These are phyloP conservation scores for Phymatocera aterrima DNA, from an alignment of 2,888 invertebrate species.

Conservation along the genomic window DNA sequence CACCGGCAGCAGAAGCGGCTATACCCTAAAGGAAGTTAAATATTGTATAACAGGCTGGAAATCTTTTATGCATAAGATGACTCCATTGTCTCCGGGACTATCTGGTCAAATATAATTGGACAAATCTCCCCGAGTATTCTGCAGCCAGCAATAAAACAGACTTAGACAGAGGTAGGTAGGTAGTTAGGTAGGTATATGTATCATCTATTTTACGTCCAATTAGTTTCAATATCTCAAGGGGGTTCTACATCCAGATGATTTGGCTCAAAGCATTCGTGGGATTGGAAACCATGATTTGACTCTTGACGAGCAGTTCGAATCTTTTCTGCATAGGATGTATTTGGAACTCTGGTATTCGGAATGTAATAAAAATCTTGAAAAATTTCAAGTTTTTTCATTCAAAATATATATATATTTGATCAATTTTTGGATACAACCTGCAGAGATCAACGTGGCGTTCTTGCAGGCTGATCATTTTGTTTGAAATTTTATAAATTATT, in stretches of 20 bases:
- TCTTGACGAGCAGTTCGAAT: too few relatives aligned
- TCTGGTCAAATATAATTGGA: slow-evolving; percentile 26
- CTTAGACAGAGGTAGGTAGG: neutral
- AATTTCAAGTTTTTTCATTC: too few relatives aligned
- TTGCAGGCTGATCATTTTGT: too few relatives aligned
- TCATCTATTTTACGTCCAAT: neutral
- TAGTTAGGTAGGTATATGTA: neutral
- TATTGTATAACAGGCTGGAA: neutral
- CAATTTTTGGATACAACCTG: too few relatives aligned
- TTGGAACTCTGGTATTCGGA: too few relatives aligned
- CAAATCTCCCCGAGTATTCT: neutral
- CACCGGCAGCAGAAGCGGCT: neutral
- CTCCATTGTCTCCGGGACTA: slow-evolving; percentile 5
- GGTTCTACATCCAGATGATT: neutral
- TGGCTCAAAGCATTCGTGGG: too few relatives aligned
- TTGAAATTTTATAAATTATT: too few relatives aligned
- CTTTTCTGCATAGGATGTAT: too few relatives aligned
- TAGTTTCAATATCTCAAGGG: slow-evolving; percentile 1
- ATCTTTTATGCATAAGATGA: slow-evolving; percentile 30
- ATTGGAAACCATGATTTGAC: too few relatives aligned
- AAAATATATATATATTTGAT: too few relatives aligned
- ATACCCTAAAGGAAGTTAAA: neutral
- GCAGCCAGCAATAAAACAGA: neutral
- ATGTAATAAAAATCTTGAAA: too few relatives aligned
- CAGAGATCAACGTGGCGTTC: too few relatives aligned